Percentiles rank a stretch among this genome's conserved stretches.
Evolutionary conservation across 2,113 vertebrate species (phyloP).

Genomic region (Ariopsis seemanni): DNA sequence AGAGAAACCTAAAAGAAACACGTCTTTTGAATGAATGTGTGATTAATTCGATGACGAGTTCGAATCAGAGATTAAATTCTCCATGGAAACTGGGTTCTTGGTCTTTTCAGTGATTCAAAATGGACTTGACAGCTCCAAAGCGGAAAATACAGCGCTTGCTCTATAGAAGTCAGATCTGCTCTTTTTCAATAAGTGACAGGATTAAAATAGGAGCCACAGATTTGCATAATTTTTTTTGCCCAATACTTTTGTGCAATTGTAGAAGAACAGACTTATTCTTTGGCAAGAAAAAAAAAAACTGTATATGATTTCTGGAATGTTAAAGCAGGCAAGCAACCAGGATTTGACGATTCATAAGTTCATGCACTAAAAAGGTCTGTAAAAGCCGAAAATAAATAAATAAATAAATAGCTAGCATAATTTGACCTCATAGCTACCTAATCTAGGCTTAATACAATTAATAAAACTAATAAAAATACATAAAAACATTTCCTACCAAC

Average conservation of each 20-base stretch:
- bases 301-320: background rate
- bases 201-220: background rate
- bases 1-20: background rate
- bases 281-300: background rate
- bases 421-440: background rate
- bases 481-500: background rate
- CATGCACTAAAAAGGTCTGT: no score
- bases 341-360: background rate
- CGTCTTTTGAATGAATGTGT: background rate
- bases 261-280: background rate
- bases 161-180: background rate
- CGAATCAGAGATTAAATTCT: background rate
- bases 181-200: constrained; percentile 3
- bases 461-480: background rate
- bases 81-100: constrained; percentile 11
- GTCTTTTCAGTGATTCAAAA: constrained; percentile 7
- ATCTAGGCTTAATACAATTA: background rate
- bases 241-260: background rate
- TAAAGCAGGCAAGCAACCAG: background rate
- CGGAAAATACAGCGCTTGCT: constrained; percentile 8
- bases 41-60: background rate
- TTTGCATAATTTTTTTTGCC: background rate
- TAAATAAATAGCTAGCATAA: no score
- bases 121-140: background rate
- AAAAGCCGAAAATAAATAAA: no score